A percentile compares a stretch with the other conserved stretches of the same genome.
Conservation (phyloP, 2,797 vertebrate species). For the Loris lydekkerianus region DNA sequence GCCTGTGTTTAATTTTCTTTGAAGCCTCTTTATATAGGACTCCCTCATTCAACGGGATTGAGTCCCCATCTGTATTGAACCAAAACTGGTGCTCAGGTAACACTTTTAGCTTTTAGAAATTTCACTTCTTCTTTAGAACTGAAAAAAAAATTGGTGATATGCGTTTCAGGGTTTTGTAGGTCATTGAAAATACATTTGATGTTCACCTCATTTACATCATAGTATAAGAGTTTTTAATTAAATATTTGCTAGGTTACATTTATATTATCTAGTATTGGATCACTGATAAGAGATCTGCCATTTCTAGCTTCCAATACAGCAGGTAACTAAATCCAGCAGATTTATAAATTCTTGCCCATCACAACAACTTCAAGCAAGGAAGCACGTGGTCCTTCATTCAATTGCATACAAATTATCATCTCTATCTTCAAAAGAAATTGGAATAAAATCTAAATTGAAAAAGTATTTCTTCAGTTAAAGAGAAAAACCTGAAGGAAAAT, state of each 20-base stretch:
- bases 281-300: background rate
- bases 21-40: background rate
- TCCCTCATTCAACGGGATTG: background rate
- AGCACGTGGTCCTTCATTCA: background rate
- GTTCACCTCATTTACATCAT: background rate
- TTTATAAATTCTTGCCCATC: constrained; percentile 43
- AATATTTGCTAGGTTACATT: background rate
- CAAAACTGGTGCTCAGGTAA: background rate
- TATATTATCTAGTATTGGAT: constrained; percentile 16
- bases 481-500: constrained; percentile 43
- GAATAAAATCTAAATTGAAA: constrained; percentile 64
- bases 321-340: constrained; percentile 56
- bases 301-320: constrained; percentile 5
- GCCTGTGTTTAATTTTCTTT: background rate
- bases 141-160: background rate
- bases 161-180: background rate
- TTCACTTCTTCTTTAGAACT: background rate
- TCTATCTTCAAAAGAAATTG: constrained; percentile 58
- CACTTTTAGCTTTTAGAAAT: constrained; percentile 2
- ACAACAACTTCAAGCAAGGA: constrained; percentile 8
- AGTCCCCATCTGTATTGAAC: background rate
- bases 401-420: constrained; percentile 32
- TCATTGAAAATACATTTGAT: constrained; percentile 17
- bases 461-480: constrained; percentile 32
- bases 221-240: background rate